Evolutionary conservation across 2,113 vertebrate species (phyloP).

Genomic region (Chunga burmeisteri): DNA sequence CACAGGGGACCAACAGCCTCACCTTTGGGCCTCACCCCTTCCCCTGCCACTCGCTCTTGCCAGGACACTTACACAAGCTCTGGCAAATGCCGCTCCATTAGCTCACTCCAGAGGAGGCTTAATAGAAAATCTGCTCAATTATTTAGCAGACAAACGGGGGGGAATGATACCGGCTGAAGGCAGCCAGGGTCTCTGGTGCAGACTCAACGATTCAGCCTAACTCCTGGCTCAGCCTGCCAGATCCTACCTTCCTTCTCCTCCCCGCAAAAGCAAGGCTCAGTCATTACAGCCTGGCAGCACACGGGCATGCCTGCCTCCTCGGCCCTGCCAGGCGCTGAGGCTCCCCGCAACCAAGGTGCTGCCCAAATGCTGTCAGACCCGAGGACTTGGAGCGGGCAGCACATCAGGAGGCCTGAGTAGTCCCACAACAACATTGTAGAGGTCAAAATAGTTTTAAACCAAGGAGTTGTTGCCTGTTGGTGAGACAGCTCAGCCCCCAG

Average conservation of each 20-base stretch:
- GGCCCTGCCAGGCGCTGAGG: not conserved
- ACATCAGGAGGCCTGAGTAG: fast-evolving
- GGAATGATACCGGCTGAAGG: not conserved
- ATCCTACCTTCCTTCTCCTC: not conserved
- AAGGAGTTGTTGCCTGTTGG: not conserved
- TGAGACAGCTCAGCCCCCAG: not conserved
- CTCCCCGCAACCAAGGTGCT: not conserved
- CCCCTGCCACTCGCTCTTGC: fast-evolving
- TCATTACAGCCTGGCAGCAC: not conserved
- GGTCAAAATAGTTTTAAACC: not conserved
- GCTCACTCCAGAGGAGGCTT: slow-evolving; percentile 12
- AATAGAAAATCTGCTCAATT: slow-evolving; percentile 49
- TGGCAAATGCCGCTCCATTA: not conserved
- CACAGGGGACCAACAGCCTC: not conserved
- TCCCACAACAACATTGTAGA: not conserved
- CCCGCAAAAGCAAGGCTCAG: not conserved
- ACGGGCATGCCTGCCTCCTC: not conserved
- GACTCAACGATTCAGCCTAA: not conserved
- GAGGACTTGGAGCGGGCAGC: not conserved
- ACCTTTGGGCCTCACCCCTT: not conserved
- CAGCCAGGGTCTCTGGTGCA: not conserved
- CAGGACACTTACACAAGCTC: not conserved
- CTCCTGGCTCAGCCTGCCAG: not conserved
- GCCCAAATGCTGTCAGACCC: not conserved
- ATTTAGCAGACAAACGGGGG: slow-evolving; percentile 6